Base-by-base conservation (phyloP, 1,140 invertebrate species). In the Sitodiplosis mosellana region DNA sequence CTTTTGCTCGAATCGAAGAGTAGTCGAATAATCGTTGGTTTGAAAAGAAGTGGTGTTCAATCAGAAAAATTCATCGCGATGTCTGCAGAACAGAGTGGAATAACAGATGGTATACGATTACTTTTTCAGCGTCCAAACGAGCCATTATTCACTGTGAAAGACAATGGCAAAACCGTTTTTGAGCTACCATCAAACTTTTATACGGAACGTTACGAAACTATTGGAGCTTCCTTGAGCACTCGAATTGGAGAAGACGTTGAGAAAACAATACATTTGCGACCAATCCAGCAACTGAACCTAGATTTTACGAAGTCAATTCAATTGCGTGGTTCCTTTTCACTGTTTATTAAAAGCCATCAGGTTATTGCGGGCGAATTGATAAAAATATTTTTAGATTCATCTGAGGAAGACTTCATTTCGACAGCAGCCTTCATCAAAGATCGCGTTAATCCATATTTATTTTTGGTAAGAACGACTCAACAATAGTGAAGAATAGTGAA, bases 41-140 rank as follows among this genome's bases (percentile, higher is more conserved):
- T n/a, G n/a, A n/a, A n/a, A n/a, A n/a, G n/a, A n/a, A n/a, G n/a
- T n/a, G n/a, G n/a, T n/a, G n/a, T n/a, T n/a, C n/a, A n/a, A n/a
- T n/a, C n/a, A n/a, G n/a, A n/a, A n/a, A 27, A 27, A 27, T 10
- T 27, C 10, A 5, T 27, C 27, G 27, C 3, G 10, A 27, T 27
- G 27, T 3, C 27, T 3, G 27, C 3, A 27, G 10, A 27, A 5
- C 3, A 27, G 10, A 27, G 27, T 27, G 27, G 27, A 27, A 3
- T 27, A 5, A 10, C 3, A 27, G 10, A 27, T 27, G 27, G 27
- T 27, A 27, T 75, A 41, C 60, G 72, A 15, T 61, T 73, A 41
- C 62, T 79, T 3, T 77, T 77, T 52, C 75, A 78, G 53, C 69
- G 75, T 22, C 76, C 76, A 0, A 53, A 69, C 27, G 77, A 79